Evolutionary conservation across 2,113 vertebrate genomes (phyloP), one percentile per base, ranked within the genome.

Genomic region (Rousettus leschenaultii): DNA sequence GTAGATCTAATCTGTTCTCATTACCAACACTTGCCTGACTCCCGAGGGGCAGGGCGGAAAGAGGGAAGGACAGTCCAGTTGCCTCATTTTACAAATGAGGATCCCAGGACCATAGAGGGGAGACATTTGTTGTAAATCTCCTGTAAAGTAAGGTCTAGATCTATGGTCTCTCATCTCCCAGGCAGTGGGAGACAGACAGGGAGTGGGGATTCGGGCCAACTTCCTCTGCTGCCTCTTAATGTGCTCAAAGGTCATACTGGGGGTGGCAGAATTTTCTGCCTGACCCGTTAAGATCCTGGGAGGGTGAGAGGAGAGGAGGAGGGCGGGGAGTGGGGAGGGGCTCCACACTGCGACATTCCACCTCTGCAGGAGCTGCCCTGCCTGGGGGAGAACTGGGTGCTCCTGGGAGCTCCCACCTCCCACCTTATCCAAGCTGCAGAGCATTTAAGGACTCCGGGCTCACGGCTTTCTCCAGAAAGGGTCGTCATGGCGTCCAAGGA

Each of bases 241-340:
- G 26, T 57, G 97, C 79, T 96, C 96, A 96, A 96, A 97, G 97
- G 73, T 97, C 93, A 61, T 70, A 30, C 38, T 22, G 33, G 53
- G 33, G 94, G 33, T 73, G 74, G 11, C 61, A 53, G 80, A 87
- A 90, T 95, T 95, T 96, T 96, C 92, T 90, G 87, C 94, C 91
- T 97, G 94, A 65, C 78, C 79, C 59, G 63, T 71, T 95, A 51
- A 86, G 89, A 71, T 82, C 70, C 51, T 18, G 33, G 40, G 6
- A 79, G 95, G 61, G 59, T 22, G 59, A 53, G 48, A 66, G 22
- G 63, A n/a, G 57, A 38, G 26, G 57, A 35, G 5, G 22, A 71
- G 86, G 63, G 65, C 2, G 43, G 28, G 74, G 66, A 70, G 53
- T 21, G 48, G 38, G 92, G 96, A 73, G 90, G 77, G 57, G 80